phyloP scores from a whole-genome alignment of 2,113 vertebrate genomes.

The Actenoides hombroni region DNA sequence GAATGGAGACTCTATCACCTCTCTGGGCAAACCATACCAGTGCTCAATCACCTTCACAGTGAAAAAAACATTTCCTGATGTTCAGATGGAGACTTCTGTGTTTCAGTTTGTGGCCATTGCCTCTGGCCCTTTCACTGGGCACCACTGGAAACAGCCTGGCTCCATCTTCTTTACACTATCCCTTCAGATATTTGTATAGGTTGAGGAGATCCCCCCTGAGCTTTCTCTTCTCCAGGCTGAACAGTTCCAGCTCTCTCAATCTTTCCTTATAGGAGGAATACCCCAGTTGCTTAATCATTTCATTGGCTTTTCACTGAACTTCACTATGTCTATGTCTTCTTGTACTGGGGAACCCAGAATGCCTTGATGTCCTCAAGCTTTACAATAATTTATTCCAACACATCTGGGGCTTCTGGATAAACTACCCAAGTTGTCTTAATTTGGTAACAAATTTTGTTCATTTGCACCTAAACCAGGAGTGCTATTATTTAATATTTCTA shows the following conservation, averaged over 20 bases:
- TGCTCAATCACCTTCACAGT: background rate
- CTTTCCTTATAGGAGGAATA: background rate
- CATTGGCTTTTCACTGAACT: background rate
- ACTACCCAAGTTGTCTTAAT: background rate
- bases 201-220: accelerated
- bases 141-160: background rate
- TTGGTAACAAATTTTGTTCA: background rate
- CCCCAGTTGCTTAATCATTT: background rate
- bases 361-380: background rate
- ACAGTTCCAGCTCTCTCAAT: background rate
- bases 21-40: background rate
- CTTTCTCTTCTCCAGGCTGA: background rate
- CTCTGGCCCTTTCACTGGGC: background rate
- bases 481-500: background rate
- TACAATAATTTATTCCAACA: background rate
- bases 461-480: background rate
- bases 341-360: background rate
- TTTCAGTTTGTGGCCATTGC: background rate
- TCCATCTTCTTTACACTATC: background rate
- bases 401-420: background rate
- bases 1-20: background rate
- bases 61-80: background rate
- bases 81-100: background rate
- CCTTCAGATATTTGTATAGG: background rate
- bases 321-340: background rate